Base-by-base conservation (phyloP, 2,113 vertebrate species). In the Phalacrocorax brasilianus region DNA sequence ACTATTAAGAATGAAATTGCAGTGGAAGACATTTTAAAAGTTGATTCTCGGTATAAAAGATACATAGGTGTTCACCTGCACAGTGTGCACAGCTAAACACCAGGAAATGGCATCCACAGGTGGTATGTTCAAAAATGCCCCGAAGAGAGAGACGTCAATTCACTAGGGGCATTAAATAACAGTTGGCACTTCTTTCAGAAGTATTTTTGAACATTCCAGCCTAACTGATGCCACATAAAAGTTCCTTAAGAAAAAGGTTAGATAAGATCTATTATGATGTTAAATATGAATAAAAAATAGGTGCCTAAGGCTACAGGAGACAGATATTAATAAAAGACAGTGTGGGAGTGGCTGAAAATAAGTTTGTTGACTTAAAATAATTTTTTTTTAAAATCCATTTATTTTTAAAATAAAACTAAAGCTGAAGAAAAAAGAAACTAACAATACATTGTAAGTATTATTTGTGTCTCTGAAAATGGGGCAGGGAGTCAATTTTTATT, bases 221-320 rank as follows among this genome's bases (percentile, higher is more conserved):
- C 33, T 61, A 91, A 88, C 56, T 85, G 61, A 96, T 88, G 84
- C 71, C 50, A 83, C 85, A 77, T 71, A 44, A 91, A 91, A 91
- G 72, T 91, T 88, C 50, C 62, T 47, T 74, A 77, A 86, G 82
- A 80, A 71, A 88, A 21, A 2, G 11, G 53, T 90, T 83, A 83
- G 71, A 30, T 94, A 93, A 94, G 81, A 90, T 80, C 67, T 82
- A 83, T 67, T 80, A 90, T 20, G 38, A 81, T 86, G 42, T 86
- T 92, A 91, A 84, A 75, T 56, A 75, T 50, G 62, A 91, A 95
- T 85, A 9, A 94, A 63, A 94, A 91, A 53, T 44, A 76, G 24
- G 12, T 85, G 21, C 88, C 78, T 66, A 79, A 73, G 71, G 85
- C 40, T 89, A 66, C 44, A 61, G 33, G 23, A 94, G 45, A 50